Base-by-base conservation (phyloP, 2,113 vertebrate species). In the Galbula dea region DNA sequence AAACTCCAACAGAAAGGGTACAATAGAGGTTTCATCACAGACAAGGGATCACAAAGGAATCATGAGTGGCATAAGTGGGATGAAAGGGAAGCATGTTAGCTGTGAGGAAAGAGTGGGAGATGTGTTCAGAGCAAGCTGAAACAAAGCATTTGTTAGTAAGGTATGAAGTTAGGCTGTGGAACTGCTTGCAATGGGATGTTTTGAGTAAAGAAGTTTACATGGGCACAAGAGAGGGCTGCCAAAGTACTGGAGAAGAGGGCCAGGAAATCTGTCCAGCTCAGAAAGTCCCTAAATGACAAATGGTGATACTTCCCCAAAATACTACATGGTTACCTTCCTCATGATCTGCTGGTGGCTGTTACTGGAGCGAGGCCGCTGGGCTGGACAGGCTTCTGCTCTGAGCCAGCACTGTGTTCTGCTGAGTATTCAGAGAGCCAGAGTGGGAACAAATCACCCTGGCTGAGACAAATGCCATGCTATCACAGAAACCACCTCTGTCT, bases 301-400 rank as follows among this genome's bases (percentile, higher is more conserved):
- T 29, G 48, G 17, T 63, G 52, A 39, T 72, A 45, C 21, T 85
- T 90, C 15, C 14, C 57, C 20, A 37, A 79, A 69, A 55, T 78
- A 34, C 30, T 39, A 0, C 0, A 0, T 2, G 2, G 23, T 82
- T 79, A n/a, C 49, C 43, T 34, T 72, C 36, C 24, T 79, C 13
- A 3, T 49, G 34, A 27, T 72, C 52, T 63, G 37, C 39, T 72
- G 10, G 45, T 67, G 71, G 46, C 72, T 71, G 55, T 62, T 90
- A 5, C 24, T 72, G 63, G 45, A 83, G 54, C 16, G 49, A 76
- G 67, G 29, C 45, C 84, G 32, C 65, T 55, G 45, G 34, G 27
- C 32, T 87, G 19, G 20, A 6, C 88, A 49, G 78, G 45, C 57
- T 84, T 37, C 45, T 73, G 66, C 69, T 77, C 21, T 78, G 88